Conservation (phyloP, 2,113 vertebrate species). For the Neoarius graeffei region DNA sequence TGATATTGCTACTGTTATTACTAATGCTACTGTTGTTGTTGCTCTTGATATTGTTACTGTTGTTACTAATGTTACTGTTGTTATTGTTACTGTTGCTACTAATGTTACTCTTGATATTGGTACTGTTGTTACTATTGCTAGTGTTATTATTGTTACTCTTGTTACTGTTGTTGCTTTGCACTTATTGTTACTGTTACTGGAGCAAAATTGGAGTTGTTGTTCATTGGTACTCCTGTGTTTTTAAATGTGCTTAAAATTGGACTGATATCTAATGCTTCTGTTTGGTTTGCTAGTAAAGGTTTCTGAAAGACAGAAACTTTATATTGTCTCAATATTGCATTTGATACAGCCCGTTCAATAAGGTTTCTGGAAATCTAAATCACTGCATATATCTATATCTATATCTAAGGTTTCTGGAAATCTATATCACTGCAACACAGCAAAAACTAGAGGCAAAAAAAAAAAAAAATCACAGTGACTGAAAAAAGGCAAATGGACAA, state of each 20-base stretch:
- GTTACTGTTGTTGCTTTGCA: too few relatives aligned
- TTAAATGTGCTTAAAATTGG: background rate
- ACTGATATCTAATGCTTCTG: background rate
- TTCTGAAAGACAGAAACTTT: background rate
- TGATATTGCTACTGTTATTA: too few relatives aligned
- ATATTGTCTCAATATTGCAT: background rate
- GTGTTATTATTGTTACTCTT: too few relatives aligned
- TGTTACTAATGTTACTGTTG: background rate
- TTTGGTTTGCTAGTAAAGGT: background rate
- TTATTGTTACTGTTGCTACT: background rate
- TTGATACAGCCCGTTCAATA: background rate
- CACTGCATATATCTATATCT: too few relatives aligned
- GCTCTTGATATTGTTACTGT: too few relatives aligned
- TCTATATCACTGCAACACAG: background rate
- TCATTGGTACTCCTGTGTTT: background rate
- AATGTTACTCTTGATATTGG: too few relatives aligned
- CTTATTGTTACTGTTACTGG: background rate
- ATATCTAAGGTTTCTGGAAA: background rate
- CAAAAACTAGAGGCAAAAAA: background rate
- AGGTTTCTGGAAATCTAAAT: background rate
- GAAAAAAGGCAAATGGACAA: background rate
- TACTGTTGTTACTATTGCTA: too few relatives aligned
- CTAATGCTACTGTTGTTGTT: background rate
- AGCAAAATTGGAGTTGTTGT: background rate
- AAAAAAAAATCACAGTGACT: background rate